Evolutionary conservation across 2,797 vertebrate genomes (phyloP).

Genomic region (Microhierax caerulescens): DNA sequence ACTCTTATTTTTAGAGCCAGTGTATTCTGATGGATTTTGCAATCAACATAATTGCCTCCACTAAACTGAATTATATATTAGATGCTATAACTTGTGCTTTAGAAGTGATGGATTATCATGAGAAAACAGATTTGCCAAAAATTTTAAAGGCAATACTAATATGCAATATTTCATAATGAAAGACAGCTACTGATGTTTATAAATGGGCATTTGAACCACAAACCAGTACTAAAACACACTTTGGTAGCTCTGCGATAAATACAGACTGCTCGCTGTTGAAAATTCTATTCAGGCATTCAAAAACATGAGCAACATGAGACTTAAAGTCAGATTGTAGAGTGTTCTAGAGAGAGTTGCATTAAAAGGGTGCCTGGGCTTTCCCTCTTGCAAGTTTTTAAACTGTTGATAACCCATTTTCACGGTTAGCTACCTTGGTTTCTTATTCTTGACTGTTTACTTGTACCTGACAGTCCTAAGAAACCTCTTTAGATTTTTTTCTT

Average conservation of each 20-base stretch:
- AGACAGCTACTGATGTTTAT: neutral
- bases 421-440: neutral
- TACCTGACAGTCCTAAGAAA: neutral
- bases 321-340: neutral
- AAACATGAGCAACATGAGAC: neutral
- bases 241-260: neutral
- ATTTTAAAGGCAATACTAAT: slow-evolving; percentile 5
- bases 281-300: neutral
- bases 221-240: neutral
- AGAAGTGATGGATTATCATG: neutral
- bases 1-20: slow-evolving; percentile 32
- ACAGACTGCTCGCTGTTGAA: neutral
- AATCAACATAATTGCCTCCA: slow-evolving; percentile 55
- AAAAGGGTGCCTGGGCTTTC: neutral
- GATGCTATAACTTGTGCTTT: neutral
- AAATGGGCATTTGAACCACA: neutral
- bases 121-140: neutral
- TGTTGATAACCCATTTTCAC: neutral
- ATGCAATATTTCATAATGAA: neutral
- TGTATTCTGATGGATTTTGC: slow-evolving; percentile 41
- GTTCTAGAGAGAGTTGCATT: neutral
- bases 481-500: neutral
- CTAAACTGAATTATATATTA: slow-evolving; percentile 31
- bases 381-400: neutral
- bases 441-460: neutral